phyloP scores from a whole-genome alignment of 1,140 invertebrate species.

The Nomia melanderi region DNA sequence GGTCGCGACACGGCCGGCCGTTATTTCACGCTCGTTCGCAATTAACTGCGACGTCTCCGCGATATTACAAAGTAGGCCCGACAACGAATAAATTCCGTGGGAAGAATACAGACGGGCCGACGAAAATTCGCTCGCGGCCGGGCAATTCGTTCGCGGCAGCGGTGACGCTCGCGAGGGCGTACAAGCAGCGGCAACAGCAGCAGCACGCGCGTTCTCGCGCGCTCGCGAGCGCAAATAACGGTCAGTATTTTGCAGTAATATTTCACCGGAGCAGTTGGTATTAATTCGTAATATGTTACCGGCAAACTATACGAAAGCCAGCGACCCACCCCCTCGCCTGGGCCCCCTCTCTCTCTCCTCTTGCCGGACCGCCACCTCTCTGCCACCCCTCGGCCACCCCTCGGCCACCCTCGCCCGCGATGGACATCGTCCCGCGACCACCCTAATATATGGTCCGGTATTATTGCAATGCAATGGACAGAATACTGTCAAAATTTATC shows the following conservation, averaged over 20 bases:
- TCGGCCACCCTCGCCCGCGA: constrained; percentile 51
- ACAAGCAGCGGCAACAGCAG: constrained; percentile 49
- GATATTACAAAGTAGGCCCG: neutral
- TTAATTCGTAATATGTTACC: constrained; percentile 82
- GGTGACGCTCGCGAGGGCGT: constrained; percentile 25
- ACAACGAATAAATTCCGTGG: constrained; percentile 44
- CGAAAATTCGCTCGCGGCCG: constrained; percentile 49
- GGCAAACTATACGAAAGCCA: constrained; percentile 80
- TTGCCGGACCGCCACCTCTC: constrained; percentile 28
- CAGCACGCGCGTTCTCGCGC: constrained; percentile 38
- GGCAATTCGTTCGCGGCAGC: constrained; percentile 52
- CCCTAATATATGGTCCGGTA: constrained; percentile 81
- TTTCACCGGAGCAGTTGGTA: constrained; percentile 82
- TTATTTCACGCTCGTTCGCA: neutral
- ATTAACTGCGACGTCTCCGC: neutral
- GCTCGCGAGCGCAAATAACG: constrained; percentile 77
- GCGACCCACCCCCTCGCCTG: constrained; percentile 41
- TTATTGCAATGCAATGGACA: constrained; percentile 82
- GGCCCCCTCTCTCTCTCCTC: neutral
- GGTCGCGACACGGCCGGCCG: no score
- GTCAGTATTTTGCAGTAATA: constrained; percentile 81
- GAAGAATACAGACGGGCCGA: constrained; percentile 56
- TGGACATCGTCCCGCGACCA: constrained; percentile 65
- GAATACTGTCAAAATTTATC: constrained; percentile 83
- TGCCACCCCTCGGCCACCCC: constrained; percentile 42